These are phyloP conservation scores for Drosophila parvula DNA, from an alignment of 1,140 invertebrate genomes.

Conservation along the genomic window DNA sequence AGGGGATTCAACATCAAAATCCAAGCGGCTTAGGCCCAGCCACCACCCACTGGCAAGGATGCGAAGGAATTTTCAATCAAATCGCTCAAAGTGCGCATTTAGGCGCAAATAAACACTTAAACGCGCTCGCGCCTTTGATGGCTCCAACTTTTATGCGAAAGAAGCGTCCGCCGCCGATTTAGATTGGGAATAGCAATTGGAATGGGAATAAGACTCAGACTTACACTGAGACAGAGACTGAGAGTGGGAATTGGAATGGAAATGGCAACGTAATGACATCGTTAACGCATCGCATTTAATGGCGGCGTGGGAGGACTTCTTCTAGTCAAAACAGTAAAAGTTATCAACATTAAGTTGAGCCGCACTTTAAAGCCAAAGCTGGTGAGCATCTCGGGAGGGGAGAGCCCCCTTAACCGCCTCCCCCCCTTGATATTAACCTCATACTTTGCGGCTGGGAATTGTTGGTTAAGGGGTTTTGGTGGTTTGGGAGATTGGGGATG, in stretches of 20 bases:
- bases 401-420: neutral
- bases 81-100: slow-evolving; percentile 82
- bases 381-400: slow-evolving; percentile 6
- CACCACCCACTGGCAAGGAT: slow-evolving; percentile 3
- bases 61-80: slow-evolving; percentile 76
- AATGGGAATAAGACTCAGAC: neutral
- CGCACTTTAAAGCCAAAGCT: slow-evolving; percentile 58
- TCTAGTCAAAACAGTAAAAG: slow-evolving; percentile 63
- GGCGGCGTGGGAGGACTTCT: slow-evolving; percentile 20
- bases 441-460: slow-evolving; percentile 65
- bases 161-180: slow-evolving; percentile 39
- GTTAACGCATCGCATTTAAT: slow-evolving; percentile 75
- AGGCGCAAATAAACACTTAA: slow-evolving; percentile 82
- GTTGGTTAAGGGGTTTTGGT: slow-evolving; percentile 7
- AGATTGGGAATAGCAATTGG: slow-evolving; percentile 32
- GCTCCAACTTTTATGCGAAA: slow-evolving; percentile 66
- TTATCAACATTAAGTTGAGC: slow-evolving; percentile 66
- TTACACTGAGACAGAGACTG: neutral
- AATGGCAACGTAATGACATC: slow-evolving; percentile 71
- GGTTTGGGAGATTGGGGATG: neutral
- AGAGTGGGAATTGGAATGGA: neutral
- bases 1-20: slow-evolving; percentile 55
- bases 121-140: slow-evolving; percentile 80
- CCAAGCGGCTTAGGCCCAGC: slow-evolving; percentile 33
- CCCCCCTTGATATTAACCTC: slow-evolving; percentile 66